Evolutionary conservation across 2,888 invertebrate genomes (phyloP).

Genomic region (Hydrotaea diabolus): DNA sequence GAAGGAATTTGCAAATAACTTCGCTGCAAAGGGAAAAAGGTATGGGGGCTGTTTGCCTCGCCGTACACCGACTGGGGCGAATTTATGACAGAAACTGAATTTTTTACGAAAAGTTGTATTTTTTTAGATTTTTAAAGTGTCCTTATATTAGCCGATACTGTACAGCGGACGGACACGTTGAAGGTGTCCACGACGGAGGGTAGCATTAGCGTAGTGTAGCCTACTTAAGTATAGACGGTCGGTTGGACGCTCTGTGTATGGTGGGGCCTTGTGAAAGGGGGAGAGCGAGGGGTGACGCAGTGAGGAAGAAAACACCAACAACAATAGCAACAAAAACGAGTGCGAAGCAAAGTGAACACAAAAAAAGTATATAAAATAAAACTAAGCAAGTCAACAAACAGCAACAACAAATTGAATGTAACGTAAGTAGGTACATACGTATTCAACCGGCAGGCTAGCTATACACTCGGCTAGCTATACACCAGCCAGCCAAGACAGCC

Average conservation of each 20-base stretch:
- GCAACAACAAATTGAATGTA: constrained; percentile 46
- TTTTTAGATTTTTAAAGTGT: constrained; percentile 23
- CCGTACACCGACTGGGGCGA: no score
- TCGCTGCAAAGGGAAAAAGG: background rate
- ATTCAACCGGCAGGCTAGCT: constrained; percentile 18
- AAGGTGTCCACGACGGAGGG: no score
- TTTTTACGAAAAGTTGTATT: no score
- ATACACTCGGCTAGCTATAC: constrained; percentile 1
- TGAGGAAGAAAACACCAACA: background rate
- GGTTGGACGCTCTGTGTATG: background rate
- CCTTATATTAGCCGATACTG: constrained; percentile 49
- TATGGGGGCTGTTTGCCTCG: no score
- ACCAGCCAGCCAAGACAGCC: constrained; percentile 52
- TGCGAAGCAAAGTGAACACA: constrained; percentile 13
- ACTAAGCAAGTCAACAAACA: constrained; percentile 49
- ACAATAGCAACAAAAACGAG: background rate
- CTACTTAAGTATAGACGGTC: constrained; percentile 49
- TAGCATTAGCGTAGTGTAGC: constrained; percentile 22
- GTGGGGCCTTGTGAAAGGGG: no score
- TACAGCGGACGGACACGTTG: background rate
- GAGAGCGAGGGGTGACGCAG: background rate
- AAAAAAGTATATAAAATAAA: constrained; percentile 30
- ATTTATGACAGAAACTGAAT: no score
- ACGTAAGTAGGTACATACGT: constrained; percentile 10
- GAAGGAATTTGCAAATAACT: background rate